Evolutionary conservation across 37 sponge, comb jelly and placozoan genomes (phyloP).

Genomic region (Oscarella lobularis): DNA sequence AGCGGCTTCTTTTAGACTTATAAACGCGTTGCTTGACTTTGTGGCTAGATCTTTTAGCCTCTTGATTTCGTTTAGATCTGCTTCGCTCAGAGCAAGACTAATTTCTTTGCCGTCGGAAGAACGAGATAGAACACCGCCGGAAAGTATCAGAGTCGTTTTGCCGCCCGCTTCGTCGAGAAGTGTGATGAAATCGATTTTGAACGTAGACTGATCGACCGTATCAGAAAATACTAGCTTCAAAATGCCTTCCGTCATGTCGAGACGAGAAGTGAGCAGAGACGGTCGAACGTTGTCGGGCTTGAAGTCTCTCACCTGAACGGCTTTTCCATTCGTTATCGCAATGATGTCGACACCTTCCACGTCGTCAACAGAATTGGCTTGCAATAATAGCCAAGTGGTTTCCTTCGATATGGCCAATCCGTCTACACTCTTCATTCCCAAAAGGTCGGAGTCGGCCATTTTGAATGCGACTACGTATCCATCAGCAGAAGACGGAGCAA

Average conservation of each 20-base stretch:
- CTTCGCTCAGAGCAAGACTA: slow-evolving; percentile 17
- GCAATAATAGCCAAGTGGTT: slow-evolving; percentile 56
- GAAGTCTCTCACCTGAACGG: slow-evolving; percentile 40
- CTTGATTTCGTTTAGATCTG: slow-evolving; percentile 61
- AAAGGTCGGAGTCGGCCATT: slow-evolving; percentile 20
- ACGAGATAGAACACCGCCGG: background rate
- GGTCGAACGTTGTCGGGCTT: slow-evolving; percentile 39
- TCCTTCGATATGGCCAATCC: slow-evolving; percentile 40
- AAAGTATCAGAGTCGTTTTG: background rate
- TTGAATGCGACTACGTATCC: background rate
- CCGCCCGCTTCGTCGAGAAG: slow-evolving; percentile 4
- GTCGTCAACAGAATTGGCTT: slow-evolving; percentile 74
- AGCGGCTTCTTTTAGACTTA: slow-evolving; percentile 26
- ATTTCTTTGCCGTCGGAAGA: slow-evolving; percentile 11
- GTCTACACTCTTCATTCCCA: slow-evolving; percentile 33
- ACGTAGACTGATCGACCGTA: slow-evolving; percentile 51
- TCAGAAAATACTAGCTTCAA: slow-evolving; percentile 68
- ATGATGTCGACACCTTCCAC: slow-evolving; percentile 57
- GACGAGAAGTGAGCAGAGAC: slow-evolving; percentile 18
- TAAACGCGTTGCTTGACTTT: slow-evolving; percentile 21
- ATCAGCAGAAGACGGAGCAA: background rate
- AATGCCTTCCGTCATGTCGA: slow-evolving; percentile 48
- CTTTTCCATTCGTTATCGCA: slow-evolving; percentile 79
- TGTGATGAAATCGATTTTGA: background rate
- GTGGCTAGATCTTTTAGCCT: slow-evolving; percentile 27